Evolutionary conservation across 2,797 vertebrate genomes (phyloP).

Genomic region (Poecilia picta): DNA sequence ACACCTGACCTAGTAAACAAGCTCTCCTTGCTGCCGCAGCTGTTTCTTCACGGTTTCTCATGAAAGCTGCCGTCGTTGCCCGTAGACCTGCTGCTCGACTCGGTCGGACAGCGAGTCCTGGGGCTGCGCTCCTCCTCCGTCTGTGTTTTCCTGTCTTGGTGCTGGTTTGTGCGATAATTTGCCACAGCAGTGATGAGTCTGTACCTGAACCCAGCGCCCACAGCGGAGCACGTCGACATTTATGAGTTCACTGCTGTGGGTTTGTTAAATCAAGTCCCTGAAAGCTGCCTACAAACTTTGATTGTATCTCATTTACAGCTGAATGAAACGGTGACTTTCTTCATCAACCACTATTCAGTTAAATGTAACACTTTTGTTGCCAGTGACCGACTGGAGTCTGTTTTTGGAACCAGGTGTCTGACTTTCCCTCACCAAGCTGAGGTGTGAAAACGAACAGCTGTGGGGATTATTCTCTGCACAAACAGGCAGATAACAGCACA

Average conservation of each 20-base stretch:
- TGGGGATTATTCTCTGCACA: no score
- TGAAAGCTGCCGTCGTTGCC: conserved; percentile 23
- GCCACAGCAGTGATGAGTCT: neutral
- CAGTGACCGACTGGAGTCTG: no score
- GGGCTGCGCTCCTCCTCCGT: neutral
- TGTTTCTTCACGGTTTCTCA: conserved; percentile 16
- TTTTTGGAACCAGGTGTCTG: no score
- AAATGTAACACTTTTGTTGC: no score
- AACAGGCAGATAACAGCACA: no score
- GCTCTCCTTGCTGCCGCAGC: no score
- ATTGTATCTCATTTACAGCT: neutral
- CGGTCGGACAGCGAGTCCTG: neutral
- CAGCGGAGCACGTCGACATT: neutral
- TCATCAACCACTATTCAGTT: neutral
- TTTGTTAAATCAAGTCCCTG: neutral
- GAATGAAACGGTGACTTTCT: neutral
- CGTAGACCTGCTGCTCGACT: conserved; percentile 18
- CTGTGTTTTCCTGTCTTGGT: neutral
- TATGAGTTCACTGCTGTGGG: neutral
- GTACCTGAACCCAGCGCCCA: neutral
- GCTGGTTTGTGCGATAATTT: neutral
- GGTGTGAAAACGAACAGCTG: no score
- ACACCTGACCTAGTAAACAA: no score
- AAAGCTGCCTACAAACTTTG: neutral
- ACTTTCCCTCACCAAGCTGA: no score